A percentile compares a stretch with the other conserved stretches of the same genome.
These are phyloP conservation scores for Cloeon dipterum DNA, from an alignment of 2,888 invertebrate genomes.

Conservation along the genomic window DNA sequence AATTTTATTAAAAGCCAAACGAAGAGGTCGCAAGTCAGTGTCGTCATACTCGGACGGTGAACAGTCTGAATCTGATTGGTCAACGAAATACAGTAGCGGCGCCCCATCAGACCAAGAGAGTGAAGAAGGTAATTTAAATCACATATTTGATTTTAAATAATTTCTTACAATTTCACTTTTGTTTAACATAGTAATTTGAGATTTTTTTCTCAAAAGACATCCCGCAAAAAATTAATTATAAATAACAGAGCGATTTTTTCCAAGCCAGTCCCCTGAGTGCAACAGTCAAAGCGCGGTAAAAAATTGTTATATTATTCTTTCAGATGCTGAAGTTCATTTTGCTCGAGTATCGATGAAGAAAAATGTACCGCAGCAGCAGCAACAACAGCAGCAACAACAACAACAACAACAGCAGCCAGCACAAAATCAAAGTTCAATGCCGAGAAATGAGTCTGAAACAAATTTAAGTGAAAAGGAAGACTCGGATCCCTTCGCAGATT, in stretches of 20 bases:
- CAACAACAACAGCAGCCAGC: constrained; percentile 24
- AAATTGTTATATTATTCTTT: too few relatives aligned
- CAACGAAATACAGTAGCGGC: constrained; percentile 23
- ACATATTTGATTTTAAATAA: too few relatives aligned
- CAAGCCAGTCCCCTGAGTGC: too few relatives aligned
- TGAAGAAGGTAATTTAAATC: constrained; percentile 26
- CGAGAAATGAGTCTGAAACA: constrained; percentile 30
- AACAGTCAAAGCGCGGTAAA: too few relatives aligned
- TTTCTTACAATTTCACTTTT: too few relatives aligned
- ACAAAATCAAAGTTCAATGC: constrained; percentile 15
- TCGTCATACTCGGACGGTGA: constrained; percentile 7
- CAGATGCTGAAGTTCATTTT: constrained; percentile 35
- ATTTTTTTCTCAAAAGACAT: too few relatives aligned
- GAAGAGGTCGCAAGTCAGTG: constrained; percentile 25
- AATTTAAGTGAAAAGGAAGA: constrained; percentile 26
- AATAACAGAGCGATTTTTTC: too few relatives aligned
- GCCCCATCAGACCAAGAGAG: constrained; percentile 29
- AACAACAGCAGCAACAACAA: constrained; percentile 17
- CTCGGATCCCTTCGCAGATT: constrained; percentile 13
- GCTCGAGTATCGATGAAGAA: constrained; percentile 30
- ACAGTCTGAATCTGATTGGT: constrained; percentile 40
- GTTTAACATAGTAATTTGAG: too few relatives aligned
- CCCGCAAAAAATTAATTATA: too few relatives aligned
- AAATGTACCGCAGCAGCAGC: constrained; percentile 18
- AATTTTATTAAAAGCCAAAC: constrained; percentile 61